Percentiles rank a stretch among this genome's conserved stretches.
phyloP scores from a whole-genome alignment of 2,797 vertebrate species.

The Darevskia nairensis region DNA sequence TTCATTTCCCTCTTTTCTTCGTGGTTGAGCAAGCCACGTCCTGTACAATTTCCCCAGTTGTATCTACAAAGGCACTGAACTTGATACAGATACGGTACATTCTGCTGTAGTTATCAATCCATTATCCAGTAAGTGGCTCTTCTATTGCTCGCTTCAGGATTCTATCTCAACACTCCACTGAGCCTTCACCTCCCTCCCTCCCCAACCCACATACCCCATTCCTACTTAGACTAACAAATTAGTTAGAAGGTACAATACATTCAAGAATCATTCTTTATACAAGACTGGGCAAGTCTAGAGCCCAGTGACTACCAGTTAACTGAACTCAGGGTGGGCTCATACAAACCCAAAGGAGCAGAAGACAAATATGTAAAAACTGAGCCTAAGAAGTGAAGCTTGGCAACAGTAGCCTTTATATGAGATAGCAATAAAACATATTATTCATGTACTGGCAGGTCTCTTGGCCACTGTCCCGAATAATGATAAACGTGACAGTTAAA shows the following conservation, averaged over 20 bases:
- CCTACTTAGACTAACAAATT: constrained; percentile 9
- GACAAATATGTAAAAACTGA: accelerated
- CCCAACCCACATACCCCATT: neutral
- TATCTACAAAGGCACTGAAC: constrained; percentile 53
- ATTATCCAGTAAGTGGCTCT: constrained; percentile 33
- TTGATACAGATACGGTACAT: constrained; percentile 46
- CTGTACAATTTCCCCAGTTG: constrained; percentile 55
- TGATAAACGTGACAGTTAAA: neutral
- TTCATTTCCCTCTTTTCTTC: constrained; percentile 52
- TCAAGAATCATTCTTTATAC: neutral
- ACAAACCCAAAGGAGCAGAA: neutral
- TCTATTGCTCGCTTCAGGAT: constrained; percentile 26
- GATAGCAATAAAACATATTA: neutral
- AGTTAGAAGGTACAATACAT: accelerated
- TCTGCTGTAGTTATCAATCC: constrained; percentile 44
- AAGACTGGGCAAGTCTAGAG: neutral
- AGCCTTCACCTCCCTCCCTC: neutral
- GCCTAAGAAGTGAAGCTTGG: neutral
- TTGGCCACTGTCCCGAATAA: neutral
- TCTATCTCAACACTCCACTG: constrained; percentile 20
- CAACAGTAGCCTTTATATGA: neutral
- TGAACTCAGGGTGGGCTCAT: neutral
- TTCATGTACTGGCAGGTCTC: neutral
- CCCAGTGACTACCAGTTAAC: neutral
- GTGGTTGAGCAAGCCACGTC: constrained; percentile 60